phyloP scores from a whole-genome alignment of 2,888 invertebrate genomes.

The Frankliniella intonsa region DNA sequence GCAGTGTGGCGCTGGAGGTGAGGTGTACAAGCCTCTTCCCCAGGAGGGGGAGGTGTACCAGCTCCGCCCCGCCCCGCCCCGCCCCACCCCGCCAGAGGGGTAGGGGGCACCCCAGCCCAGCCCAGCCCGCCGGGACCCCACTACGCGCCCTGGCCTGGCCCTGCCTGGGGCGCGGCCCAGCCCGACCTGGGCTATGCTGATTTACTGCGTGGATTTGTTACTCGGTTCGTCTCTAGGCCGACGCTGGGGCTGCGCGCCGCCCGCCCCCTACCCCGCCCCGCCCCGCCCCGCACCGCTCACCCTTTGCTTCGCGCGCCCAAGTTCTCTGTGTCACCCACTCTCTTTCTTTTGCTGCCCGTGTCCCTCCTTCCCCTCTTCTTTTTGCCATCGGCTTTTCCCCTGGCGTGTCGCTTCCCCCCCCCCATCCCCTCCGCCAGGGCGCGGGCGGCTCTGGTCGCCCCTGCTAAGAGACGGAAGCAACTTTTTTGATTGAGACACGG shows the following conservation, averaged over 20 bases:
- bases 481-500: too few species aligned
- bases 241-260: not conserved
- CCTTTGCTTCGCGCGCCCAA: not conserved
- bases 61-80: not conserved
- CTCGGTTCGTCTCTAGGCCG: not conserved
- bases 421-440: too few species aligned
- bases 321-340: not conserved
- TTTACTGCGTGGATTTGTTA: slow-evolving; percentile 20
- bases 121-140: not conserved
- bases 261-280: not conserved
- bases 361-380: not conserved
- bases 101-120: not conserved
- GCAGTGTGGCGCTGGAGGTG: too few species aligned
- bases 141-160: not conserved
- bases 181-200: slow-evolving; percentile 7
- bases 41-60: too few species aligned
- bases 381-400: not conserved
- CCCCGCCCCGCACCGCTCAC: not conserved
- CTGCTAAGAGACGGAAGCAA: too few species aligned
- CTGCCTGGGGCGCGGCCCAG: not conserved
- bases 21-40: too few species aligned
- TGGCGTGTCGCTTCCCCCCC: too few species aligned
- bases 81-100: not conserved
- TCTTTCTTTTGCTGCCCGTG: not conserved
- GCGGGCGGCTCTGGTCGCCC: too few species aligned